Conservation (phyloP, 1,140 invertebrate genomes). For the Brachionus rubens region DNA sequence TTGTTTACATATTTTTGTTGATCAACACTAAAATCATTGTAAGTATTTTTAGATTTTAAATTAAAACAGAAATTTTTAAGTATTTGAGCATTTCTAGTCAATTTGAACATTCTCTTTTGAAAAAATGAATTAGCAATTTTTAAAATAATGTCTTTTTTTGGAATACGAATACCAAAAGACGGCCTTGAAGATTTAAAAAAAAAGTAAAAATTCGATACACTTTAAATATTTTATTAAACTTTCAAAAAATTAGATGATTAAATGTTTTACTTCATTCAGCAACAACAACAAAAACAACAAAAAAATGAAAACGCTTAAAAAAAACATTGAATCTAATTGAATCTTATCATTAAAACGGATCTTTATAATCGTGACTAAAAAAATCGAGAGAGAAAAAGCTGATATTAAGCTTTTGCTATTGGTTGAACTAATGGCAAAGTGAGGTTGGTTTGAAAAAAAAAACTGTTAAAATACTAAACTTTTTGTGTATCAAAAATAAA, state of each 20-base stretch:
- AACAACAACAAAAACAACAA: too few relatives aligned
- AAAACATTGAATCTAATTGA: too few relatives aligned
- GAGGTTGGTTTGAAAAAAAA: too few relatives aligned
- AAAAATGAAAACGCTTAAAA: too few relatives aligned
- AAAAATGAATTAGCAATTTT: neutral
- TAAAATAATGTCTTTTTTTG: neutral
- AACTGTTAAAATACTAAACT: too few relatives aligned
- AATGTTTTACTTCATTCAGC: neutral
- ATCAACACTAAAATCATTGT: slow-evolving; percentile 3
- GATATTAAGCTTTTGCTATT: too few relatives aligned
- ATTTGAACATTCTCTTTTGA: slow-evolving; percentile 13
- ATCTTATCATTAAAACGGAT: too few relatives aligned
- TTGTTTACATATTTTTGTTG: slow-evolving; percentile 14
- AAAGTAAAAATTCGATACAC: neutral
- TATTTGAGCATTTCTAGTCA: neutral
- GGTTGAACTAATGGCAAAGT: too few relatives aligned
- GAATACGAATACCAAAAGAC: slow-evolving; percentile 24
- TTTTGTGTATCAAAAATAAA: too few relatives aligned
- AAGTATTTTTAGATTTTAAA: neutral
- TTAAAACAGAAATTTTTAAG: neutral
- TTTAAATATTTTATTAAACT: slow-evolving; percentile 9
- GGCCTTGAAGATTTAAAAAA: neutral
- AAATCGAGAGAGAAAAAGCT: too few relatives aligned
- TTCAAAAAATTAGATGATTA: neutral
- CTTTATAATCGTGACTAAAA: too few relatives aligned